Evolutionary conservation across 2,113 vertebrate genomes (phyloP).

Genomic region (Merops nubicus): DNA sequence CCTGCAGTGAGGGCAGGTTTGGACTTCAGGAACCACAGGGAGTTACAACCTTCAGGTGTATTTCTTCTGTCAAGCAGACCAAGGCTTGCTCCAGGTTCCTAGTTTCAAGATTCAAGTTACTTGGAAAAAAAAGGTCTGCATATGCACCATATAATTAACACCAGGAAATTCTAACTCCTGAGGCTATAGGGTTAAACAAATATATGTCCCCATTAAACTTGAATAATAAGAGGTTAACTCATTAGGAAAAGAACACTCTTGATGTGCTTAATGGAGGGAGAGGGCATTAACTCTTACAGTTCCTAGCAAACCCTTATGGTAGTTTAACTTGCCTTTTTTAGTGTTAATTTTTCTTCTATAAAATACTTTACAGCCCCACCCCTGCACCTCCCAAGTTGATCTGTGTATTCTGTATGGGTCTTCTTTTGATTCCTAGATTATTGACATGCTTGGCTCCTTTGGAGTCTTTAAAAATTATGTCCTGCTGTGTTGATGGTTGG

Average conservation of each 20-base stretch:
- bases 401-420: not conserved
- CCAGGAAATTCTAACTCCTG: constrained; percentile 56
- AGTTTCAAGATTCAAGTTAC: not conserved
- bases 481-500: not conserved
- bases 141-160: constrained; percentile 36
- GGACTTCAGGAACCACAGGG: not conserved
- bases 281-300: constrained; percentile 25
- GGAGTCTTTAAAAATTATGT: not conserved
- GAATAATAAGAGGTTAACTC: constrained; percentile 69
- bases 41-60: not conserved
- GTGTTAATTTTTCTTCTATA: not conserved
- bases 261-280: constrained; percentile 33
- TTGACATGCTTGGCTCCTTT: not conserved
- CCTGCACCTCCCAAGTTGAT: not conserved
- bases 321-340: not conserved
- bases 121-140: not conserved
- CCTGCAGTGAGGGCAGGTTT: not conserved
- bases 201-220: constrained; percentile 61
- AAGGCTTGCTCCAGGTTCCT: not conserved
- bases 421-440: not conserved
- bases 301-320: not conserved
- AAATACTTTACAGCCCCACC: not conserved
- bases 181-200: constrained; percentile 64
- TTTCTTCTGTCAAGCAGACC: not conserved
- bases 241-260: constrained; percentile 42